phyloP scores from a whole-genome alignment of 1,140 invertebrate genomes.

The Coelopa frigida region DNA sequence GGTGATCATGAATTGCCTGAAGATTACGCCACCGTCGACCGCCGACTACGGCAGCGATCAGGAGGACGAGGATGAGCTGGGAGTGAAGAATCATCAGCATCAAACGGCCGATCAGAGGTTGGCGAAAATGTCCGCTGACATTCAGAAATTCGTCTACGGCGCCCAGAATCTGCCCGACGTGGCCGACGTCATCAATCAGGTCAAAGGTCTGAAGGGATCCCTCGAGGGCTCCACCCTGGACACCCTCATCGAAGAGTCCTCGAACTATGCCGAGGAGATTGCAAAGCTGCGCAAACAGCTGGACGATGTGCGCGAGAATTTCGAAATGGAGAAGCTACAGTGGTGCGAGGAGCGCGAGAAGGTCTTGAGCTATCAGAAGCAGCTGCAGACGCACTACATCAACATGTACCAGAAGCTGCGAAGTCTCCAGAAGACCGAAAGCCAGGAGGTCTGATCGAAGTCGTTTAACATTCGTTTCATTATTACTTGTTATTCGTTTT shows the following conservation, averaged over 20 bases:
- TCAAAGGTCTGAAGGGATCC: slow-evolving; percentile 8
- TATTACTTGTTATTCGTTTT: background rate
- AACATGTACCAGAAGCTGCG: slow-evolving; percentile 42
- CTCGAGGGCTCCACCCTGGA: slow-evolving; percentile 27
- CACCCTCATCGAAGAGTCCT: slow-evolving; percentile 38
- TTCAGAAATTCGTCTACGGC: slow-evolving; percentile 17
- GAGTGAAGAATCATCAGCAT: slow-evolving; percentile 1
- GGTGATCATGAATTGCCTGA: slow-evolving; percentile 17
- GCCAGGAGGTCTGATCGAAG: slow-evolving; percentile 9
- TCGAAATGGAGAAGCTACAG: slow-evolving; percentile 39
- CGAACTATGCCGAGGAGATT: slow-evolving; percentile 38
- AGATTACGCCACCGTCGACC: slow-evolving; percentile 11
- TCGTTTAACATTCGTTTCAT: background rate
- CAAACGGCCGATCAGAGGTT: slow-evolving; percentile 13
- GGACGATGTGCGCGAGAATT: slow-evolving; percentile 35
- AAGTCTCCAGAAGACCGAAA: slow-evolving; percentile 28
- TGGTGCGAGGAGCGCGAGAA: slow-evolving; percentile 41
- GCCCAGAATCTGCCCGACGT: slow-evolving; percentile 16
- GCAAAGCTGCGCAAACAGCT: slow-evolving; percentile 35
- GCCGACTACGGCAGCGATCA: slow-evolving; percentile 6
- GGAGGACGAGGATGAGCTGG: slow-evolving; percentile 2
- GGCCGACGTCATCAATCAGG: slow-evolving; percentile 6
- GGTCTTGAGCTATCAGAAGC: slow-evolving; percentile 36
- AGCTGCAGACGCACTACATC: slow-evolving; percentile 40
- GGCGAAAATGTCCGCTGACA: slow-evolving; percentile 15